Evolutionary conservation across 2,888 invertebrate species (phyloP).

Genomic region (Trimorus sp.): DNA sequence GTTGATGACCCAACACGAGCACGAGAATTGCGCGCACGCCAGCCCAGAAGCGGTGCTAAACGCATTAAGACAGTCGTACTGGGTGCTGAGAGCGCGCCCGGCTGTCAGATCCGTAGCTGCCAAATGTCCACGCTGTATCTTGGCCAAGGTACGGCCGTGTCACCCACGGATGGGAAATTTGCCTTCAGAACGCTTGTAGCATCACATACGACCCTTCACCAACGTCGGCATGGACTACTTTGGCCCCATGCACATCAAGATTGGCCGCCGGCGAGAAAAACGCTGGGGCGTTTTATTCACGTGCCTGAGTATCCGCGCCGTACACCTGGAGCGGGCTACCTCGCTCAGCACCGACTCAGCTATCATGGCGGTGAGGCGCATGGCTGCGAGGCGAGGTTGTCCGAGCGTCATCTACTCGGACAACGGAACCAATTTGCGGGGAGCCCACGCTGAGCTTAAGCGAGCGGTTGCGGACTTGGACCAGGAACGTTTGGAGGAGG

Average conservation of each 20-base stretch:
- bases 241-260: background rate
- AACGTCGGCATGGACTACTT: slow-evolving; percentile 46
- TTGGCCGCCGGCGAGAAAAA: slow-evolving; percentile 54
- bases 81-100: background rate
- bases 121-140: background rate
- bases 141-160: background rate
- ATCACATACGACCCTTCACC: slow-evolving; percentile 8
- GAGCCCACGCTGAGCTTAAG: background rate
- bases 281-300: slow-evolving; percentile 62
- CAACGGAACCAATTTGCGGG: slow-evolving; percentile 63
- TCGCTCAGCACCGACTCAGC: slow-evolving; percentile 49
- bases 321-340: slow-evolving; percentile 60
- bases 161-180: slow-evolving; percentile 7
- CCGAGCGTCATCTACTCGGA: slow-evolving; percentile 52
- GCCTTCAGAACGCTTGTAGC: background rate
- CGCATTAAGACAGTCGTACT: background rate
- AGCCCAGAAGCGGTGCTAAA: slow-evolving; percentile 2
- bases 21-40: background rate
- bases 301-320: slow-evolving; percentile 61
- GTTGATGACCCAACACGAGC: slow-evolving; percentile 1
- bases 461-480: background rate
- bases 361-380: slow-evolving; percentile 57
- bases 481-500: background rate
- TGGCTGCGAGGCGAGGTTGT: slow-evolving; percentile 18
- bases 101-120: background rate